Base-by-base conservation (phyloP, 2,888 invertebrate genomes). In the Melangyna quadrimaculata region DNA sequence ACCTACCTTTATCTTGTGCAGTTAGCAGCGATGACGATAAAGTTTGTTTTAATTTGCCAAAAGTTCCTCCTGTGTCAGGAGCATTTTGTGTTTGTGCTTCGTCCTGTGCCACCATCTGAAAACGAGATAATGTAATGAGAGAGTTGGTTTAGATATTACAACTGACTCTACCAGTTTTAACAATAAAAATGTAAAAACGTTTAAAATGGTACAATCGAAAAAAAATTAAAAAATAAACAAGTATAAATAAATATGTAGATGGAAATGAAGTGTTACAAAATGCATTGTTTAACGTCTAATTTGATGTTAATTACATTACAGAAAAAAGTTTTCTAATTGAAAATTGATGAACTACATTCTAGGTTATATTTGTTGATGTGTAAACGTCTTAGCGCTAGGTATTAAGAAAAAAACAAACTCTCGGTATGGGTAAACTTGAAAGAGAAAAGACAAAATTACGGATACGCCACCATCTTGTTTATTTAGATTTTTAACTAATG, bases 71-170 rank as follows among this genome's bases (percentile, higher is more conserved):
- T 17, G 91, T 89, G 87, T 91, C 91, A 72, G 91, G 88, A 73
- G 91, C 89, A 88, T 90, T 91, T 48, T 90, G 91, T 79, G 94
- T 91, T 89, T 94, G 94, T 83, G 94, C 92, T 88, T 96, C 96
- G 90, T 96, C 96, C 88, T 96, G 95, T 90, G 96, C 95, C 93
- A 97, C 97, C 96, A 97, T 97, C 97, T 97, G 93, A 67, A 67
- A 45, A 80, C 24, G 37, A 53, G 55, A 81, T 29, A 24, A 87
- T 14, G 9, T 19, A 70, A 70, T 53, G 12, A 40, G 12, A 40
- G 40, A 70, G 14, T 55, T 67, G 14, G n/a, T 6, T 43, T 53
- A n/a, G 14, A 22, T 32, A 48, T 69, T 17, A 63, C 19, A 8
- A 14, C 14, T 75, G 10, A 14, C 14, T 75, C 37, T 40, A 40